Evolutionary conservation across 2,797 vertebrate species (phyloP).

Genomic region (Argyrosomus regius): DNA sequence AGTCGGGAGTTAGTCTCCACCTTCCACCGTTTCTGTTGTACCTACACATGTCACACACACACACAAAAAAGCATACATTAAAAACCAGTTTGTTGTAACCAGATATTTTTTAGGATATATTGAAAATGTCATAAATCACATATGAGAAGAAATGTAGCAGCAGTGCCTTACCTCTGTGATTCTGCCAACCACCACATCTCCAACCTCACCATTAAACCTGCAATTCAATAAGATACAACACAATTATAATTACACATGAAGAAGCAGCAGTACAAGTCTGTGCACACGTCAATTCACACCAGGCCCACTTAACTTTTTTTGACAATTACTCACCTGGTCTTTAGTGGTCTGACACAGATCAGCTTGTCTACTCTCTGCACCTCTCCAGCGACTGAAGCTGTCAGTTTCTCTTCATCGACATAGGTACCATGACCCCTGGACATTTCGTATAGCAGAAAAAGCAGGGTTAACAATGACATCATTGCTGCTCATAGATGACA

Average conservation of each 20-base stretch:
- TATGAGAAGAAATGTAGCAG: not conserved
- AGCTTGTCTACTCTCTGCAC: slow-evolving; percentile 98
- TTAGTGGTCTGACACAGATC: slow-evolving; percentile 94
- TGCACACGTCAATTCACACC: not conserved
- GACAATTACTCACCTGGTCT: slow-evolving; percentile 86
- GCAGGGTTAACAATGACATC: not conserved
- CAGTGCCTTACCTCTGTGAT: slow-evolving; percentile 91
- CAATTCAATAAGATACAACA: slow-evolving; percentile 12
- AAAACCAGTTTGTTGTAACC: not conserved
- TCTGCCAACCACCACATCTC: slow-evolving; percentile 96
- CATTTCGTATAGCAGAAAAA: not conserved
- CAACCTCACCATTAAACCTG: slow-evolving; percentile 98
- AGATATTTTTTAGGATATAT: not conserved
- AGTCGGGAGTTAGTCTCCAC: slow-evolving; percentile 96
- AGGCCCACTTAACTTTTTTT: not conserved
- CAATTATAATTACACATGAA: not conserved
- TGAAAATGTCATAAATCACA: not conserved
- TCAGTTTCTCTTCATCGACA: slow-evolving; percentile 93
- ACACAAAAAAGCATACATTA: not conserved
- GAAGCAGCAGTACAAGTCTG: not conserved
- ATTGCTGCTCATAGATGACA: not conserved
- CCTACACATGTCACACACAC: slow-evolving; percentile 78
- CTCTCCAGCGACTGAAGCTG: slow-evolving; percentile 96
- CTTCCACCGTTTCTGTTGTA: slow-evolving; percentile 99
- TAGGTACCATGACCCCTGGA: slow-evolving; percentile 96